phyloP scores from a whole-genome alignment of 2,113 vertebrate genomes.

The Cinclus mexicanus region DNA sequence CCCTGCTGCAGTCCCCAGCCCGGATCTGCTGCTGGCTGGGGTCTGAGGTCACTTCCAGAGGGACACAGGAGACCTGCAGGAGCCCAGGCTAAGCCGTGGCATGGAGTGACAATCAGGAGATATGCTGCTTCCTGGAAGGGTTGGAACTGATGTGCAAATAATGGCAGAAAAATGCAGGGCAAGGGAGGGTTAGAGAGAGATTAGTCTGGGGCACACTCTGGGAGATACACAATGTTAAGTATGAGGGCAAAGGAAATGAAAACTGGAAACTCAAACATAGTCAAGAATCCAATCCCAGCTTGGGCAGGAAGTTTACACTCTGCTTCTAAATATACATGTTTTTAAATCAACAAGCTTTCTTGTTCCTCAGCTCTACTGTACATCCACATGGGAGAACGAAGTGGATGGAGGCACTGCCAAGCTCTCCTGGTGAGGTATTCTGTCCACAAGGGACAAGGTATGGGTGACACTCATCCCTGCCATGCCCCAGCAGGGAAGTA shows the following conservation, averaged over 20 bases:
- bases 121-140: conserved; percentile 28
- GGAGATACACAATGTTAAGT: conserved; percentile 70
- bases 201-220: conserved; percentile 67
- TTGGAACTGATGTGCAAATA: conserved; percentile 55
- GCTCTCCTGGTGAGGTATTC: background rate
- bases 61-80: background rate
- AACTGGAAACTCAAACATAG: conserved; percentile 75
- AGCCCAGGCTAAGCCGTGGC: background rate
- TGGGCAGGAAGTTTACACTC: conserved; percentile 81
- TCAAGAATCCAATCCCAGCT: conserved; percentile 70
- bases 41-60: conserved; percentile 2
- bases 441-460: background rate
- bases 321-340: conserved; percentile 79
- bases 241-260: conserved; percentile 71
- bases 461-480: background rate
- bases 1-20: background rate
- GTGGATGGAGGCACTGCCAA: conserved; percentile 16
- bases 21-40: background rate
- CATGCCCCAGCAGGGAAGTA: background rate
- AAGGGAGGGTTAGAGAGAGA: conserved; percentile 54
- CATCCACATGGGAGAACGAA: background rate
- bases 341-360: conserved; percentile 77
- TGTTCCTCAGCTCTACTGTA: conserved; percentile 60
- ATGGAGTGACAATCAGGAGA: background rate
- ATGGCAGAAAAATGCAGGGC: conserved; percentile 56